Percentiles rank a stretch among this genome's conserved stretches.
phyloP scores from a whole-genome alignment of 2,888 invertebrate species.

The Plagodis pulveraria region DNA sequence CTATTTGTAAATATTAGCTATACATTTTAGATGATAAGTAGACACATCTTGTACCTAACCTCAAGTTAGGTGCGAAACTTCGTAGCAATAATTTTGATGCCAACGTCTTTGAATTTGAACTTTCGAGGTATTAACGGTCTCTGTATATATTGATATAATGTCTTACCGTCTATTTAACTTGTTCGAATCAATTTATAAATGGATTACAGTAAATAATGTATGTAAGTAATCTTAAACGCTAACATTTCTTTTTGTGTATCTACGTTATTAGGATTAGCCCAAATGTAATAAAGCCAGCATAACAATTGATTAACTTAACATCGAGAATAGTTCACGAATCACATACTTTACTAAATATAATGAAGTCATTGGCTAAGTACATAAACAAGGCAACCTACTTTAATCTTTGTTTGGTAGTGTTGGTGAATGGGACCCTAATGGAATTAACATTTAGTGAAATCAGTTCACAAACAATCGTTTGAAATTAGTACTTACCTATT shows the following conservation, averaged over 20 bases:
- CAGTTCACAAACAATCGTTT: too few species aligned
- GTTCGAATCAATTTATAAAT: slow-evolving; percentile 48
- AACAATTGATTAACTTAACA: too few species aligned
- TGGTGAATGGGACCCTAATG: too few species aligned
- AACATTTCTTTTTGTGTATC: slow-evolving; percentile 71
- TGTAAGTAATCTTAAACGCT: slow-evolving; percentile 79
- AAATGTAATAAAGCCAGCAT: neutral
- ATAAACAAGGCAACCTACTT: too few species aligned
- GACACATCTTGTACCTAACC: slow-evolving; percentile 81
- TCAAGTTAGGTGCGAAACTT: slow-evolving; percentile 71
- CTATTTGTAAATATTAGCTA: slow-evolving; percentile 79
- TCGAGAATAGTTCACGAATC: too few species aligned
- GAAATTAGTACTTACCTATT: too few species aligned
- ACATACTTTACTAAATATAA: too few species aligned
- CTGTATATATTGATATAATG: slow-evolving; percentile 70
- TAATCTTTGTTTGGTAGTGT: too few species aligned
- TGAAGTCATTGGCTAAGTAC: too few species aligned
- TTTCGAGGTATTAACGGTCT: slow-evolving; percentile 66
- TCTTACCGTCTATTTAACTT: slow-evolving; percentile 61
- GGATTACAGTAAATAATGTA: slow-evolving; percentile 58
- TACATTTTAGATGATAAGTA: slow-evolving; percentile 71
- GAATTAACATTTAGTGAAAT: too few species aligned
- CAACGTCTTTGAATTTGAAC: slow-evolving; percentile 70
- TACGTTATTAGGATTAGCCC: slow-evolving; percentile 1
- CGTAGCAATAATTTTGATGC: slow-evolving; percentile 82